Base-by-base conservation (phyloP, 2,113 vertebrate genomes). In the Gambusia affinis region DNA sequence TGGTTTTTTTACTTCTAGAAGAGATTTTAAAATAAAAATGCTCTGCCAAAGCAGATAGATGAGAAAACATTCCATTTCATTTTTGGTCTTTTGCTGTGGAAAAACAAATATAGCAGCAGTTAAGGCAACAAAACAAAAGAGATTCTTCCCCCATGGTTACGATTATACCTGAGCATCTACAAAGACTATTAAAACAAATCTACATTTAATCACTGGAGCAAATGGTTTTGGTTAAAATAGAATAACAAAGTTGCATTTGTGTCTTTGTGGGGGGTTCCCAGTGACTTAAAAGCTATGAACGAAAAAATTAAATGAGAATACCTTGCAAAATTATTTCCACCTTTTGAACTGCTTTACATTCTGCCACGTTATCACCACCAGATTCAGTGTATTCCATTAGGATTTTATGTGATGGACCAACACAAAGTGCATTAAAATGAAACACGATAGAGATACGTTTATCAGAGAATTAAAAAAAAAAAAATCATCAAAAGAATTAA, bases 81-180 rank as follows among this genome's bases (percentile, higher is more conserved):
- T 73, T 90, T 90, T 85, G 82, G 82, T 79, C 60, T 79, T 82
- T 80, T 70, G 63, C 71, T 76, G 75, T 74, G 60, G 84, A 82
- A 86, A 76, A 79, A 90, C 72, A 83, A 69, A 80, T 76, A 63
- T 80, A 91, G 88, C 88, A 92, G 85, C 89, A 86, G 80, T 89
- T 91, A 91, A 93, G 91, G 86, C 88, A 42, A 88, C 10, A 37
- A 3, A 37, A 37, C 8, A 37, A 37, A 37, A 10, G 86, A 82
- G 75, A 87, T 86, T 86, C 83, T 89, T 91, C 78, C 88, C 88
- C 85, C 68, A 75, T 82, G 73, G 77, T 90, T 85, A 83, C 85
- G 86, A 72, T 84, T 90, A 88, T 89, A 90, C 90, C 92, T 91
- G 91, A 92, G 90, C 83, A 85, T 30, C 86, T 88, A 88, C 81